These are phyloP conservation scores for Acrocyrtus sp. DNA, from an alignment of 2,888 invertebrate genomes.

Conservation along the genomic window DNA sequence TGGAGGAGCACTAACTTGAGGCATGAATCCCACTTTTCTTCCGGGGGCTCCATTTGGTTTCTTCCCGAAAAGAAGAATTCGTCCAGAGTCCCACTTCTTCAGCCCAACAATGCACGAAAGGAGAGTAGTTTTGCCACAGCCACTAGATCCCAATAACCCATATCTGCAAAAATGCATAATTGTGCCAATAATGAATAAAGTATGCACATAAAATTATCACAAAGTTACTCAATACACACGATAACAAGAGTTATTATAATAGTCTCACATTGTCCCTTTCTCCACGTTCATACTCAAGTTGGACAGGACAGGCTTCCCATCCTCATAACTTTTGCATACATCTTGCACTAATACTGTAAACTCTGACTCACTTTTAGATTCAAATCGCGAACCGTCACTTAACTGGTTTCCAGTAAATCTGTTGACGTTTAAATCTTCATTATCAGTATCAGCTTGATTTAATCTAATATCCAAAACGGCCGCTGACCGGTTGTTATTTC, in stretches of 20 bases:
- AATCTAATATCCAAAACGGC: too few relatives aligned
- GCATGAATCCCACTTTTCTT: slow-evolving; percentile 68
- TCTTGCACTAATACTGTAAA: neutral
- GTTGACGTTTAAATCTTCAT: too few relatives aligned
- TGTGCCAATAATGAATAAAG: neutral
- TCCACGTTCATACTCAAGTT: neutral
- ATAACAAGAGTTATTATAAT: neutral
- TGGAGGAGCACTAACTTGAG: slow-evolving; percentile 58
- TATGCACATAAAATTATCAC: too few relatives aligned
- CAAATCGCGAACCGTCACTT: too few relatives aligned
- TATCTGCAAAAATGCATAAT: neutral
- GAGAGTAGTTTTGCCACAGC: slow-evolving; percentile 65
- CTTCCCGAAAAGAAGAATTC: slow-evolving; percentile 66
- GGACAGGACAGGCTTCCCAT: neutral
- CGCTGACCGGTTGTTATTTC: too few relatives aligned
- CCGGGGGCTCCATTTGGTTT: slow-evolving; percentile 67
- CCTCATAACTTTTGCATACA: neutral
- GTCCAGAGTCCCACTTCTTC: slow-evolving; percentile 65
- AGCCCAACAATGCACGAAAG: slow-evolving; percentile 66
- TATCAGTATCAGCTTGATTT: too few relatives aligned
- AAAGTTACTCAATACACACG: too few relatives aligned
- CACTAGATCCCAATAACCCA: neutral
- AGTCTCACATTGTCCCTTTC: slow-evolving; percentile 3
- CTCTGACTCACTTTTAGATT: slow-evolving; percentile 1
- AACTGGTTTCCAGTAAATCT: too few relatives aligned